phyloP scores from a whole-genome alignment of 2,113 vertebrate genomes.

The Salvelinus sp. region DNA sequence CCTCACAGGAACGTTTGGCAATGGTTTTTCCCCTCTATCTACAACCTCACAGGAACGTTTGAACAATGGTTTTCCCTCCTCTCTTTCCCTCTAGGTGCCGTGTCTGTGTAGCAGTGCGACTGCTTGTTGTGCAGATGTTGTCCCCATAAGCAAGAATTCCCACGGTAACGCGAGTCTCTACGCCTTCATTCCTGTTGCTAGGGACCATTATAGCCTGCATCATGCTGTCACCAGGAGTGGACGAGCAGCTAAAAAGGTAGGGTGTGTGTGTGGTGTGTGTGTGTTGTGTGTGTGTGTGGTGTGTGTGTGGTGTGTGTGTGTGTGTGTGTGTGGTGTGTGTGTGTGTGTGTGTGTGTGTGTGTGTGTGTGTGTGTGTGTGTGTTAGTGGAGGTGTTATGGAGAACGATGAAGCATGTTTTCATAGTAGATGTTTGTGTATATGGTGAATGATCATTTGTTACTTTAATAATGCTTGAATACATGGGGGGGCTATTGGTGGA shows the following conservation, averaged over 20 bases:
- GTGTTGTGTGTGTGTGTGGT: no score
- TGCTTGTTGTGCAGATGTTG: conserved; percentile 89
- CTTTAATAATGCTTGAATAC: no score
- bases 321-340: no score
- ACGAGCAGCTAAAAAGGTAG: conserved; percentile 68
- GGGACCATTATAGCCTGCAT: conserved; percentile 81
- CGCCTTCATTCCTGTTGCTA: conserved; percentile 84
- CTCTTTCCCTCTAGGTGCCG: conserved; percentile 72
- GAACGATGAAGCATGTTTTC: no score
- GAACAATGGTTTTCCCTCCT: not conserved
- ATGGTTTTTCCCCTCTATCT: not conserved
- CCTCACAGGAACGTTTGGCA: not conserved
- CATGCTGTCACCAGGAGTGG: conserved; percentile 84
- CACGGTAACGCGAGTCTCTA: conserved; percentile 87
- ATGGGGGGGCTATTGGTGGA: no score
- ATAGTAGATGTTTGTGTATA: no score
- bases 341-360: no score
- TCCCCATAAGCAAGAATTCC: conserved; percentile 85
- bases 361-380: no score
- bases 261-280: not conserved
- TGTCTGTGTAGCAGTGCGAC: conserved; percentile 86
- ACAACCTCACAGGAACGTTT: not conserved
- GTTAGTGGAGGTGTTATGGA: no score
- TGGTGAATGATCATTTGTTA: no score
- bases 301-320: no score